Evolutionary conservation across 2,113 vertebrate genomes (phyloP).

Genomic region (Saimiri boliviensis): DNA sequence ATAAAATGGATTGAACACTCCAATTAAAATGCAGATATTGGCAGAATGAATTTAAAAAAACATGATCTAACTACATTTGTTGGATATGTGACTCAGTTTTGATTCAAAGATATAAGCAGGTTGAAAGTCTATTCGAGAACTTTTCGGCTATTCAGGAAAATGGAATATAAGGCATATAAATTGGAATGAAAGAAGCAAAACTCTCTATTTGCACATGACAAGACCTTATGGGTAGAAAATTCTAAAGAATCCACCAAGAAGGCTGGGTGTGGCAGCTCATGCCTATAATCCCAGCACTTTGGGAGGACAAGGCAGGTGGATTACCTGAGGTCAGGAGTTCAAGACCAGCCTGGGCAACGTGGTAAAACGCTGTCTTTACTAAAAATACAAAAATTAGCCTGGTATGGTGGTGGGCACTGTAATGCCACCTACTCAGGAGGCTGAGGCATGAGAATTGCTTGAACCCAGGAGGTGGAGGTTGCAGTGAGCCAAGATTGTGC

Average conservation of each 20-base stretch:
- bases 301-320: no score
- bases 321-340: no score
- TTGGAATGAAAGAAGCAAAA: neutral
- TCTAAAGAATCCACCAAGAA: neutral
- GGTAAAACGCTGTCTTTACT: no score
- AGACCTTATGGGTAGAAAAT: neutral
- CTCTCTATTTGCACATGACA: neutral
- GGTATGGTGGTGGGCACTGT: no score
- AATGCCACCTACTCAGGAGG: no score
- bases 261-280: no score
- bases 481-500: no score
- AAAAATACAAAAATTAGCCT: no score
- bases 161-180: neutral
- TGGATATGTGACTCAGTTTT: neutral
- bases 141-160: neutral
- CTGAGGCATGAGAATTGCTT: no score
- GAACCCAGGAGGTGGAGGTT: no score
- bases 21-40: neutral
- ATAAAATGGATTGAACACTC: slow-evolving; percentile 1
- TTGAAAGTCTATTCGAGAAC: neutral
- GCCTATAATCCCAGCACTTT: no score
- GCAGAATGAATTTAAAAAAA: neutral
- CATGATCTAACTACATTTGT: neutral
- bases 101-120: neutral
- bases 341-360: no score